Conservation (phyloP, 2,888 invertebrate species). For the Notodonta dromedarius region DNA sequence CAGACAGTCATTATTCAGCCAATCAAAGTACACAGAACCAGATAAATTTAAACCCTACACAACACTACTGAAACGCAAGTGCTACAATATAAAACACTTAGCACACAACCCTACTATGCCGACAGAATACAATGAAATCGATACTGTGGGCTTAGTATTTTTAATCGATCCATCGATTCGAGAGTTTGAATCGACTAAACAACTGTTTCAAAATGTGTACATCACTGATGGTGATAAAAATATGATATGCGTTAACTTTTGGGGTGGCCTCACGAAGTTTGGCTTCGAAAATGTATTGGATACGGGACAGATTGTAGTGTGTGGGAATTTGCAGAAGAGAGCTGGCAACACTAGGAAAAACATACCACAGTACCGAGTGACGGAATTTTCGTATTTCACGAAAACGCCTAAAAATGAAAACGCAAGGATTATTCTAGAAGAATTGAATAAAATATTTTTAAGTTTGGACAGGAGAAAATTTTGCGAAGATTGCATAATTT, state of each 20-base stretch:
- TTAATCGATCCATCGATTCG: slow-evolving; percentile 76
- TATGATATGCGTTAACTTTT: slow-evolving; percentile 81
- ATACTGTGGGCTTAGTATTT: slow-evolving; percentile 88
- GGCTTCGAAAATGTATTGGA: slow-evolving; percentile 83
- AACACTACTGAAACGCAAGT: slow-evolving; percentile 59
- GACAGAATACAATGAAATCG: slow-evolving; percentile 87
- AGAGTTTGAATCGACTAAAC: slow-evolving; percentile 62
- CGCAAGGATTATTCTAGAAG: slow-evolving; percentile 72
- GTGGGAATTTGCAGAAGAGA: slow-evolving; percentile 86
- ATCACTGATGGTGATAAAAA: slow-evolving; percentile 82
- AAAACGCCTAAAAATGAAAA: slow-evolving; percentile 83
- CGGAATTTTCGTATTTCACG: slow-evolving; percentile 86
- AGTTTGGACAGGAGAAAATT: slow-evolving; percentile 47
- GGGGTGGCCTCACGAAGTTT: slow-evolving; percentile 79
- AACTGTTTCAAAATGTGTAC: slow-evolving; percentile 84
- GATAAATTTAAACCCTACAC: slow-evolving; percentile 39
- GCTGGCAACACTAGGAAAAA: slow-evolving; percentile 75
- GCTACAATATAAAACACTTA: slow-evolving; percentile 77
- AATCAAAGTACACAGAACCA: slow-evolving; percentile 49
- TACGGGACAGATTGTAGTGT: slow-evolving; percentile 82
- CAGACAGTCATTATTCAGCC: slow-evolving; percentile 75
- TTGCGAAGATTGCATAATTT: slow-evolving; percentile 57
- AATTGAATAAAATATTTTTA: slow-evolving; percentile 62
- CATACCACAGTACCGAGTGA: slow-evolving; percentile 85
- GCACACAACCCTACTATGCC: slow-evolving; percentile 45